phyloP scores from a whole-genome alignment of 2,888 invertebrate genomes.

The Drosophila lacicola region DNA sequence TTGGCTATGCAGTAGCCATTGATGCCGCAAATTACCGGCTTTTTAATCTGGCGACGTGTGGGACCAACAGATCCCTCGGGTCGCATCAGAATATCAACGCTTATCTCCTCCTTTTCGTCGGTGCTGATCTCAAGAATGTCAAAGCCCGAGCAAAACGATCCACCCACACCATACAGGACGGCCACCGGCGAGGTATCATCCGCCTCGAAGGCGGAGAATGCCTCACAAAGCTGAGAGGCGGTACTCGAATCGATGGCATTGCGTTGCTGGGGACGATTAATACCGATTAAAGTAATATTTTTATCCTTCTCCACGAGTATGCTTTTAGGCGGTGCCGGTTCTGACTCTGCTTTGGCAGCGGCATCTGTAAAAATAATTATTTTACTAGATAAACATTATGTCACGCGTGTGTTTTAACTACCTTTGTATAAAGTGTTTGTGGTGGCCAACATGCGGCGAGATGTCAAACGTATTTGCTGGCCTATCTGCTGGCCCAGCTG shows the following conservation, averaged over 20 bases:
- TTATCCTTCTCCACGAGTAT: slow-evolving; percentile 87
- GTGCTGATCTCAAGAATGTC: slow-evolving; percentile 91
- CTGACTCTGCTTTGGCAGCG: slow-evolving; percentile 29
- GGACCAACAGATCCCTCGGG: slow-evolving; percentile 87
- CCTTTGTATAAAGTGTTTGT: slow-evolving; percentile 62
- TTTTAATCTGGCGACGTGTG: slow-evolving; percentile 89
- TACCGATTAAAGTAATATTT: slow-evolving; percentile 91
- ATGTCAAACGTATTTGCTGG: slow-evolving; percentile 39
- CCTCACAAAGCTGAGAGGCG: slow-evolving; percentile 88
- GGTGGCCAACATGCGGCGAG: slow-evolving; percentile 57
- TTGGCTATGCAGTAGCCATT: slow-evolving; percentile 96
- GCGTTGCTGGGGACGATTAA: slow-evolving; percentile 93
- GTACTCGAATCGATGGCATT: slow-evolving; percentile 93
- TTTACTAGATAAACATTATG: slow-evolving; percentile 55
- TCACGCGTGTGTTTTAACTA: slow-evolving; percentile 41
- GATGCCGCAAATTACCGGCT: slow-evolving; percentile 95
- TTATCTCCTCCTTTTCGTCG: slow-evolving; percentile 83
- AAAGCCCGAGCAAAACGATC: slow-evolving; percentile 96
- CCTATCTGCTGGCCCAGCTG: slow-evolving; percentile 52
- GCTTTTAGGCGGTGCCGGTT: slow-evolving; percentile 31
- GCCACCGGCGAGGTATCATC: slow-evolving; percentile 90
- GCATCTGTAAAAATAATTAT: slow-evolving; percentile 41
- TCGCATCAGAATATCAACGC: slow-evolving; percentile 76
- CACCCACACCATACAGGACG: slow-evolving; percentile 95
- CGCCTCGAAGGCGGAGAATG: slow-evolving; percentile 92